Evolutionary conservation across 2,888 invertebrate species (phyloP), one percentile per base, ranked within the genome.

Genomic region (Zaprionus lineosus): DNA sequence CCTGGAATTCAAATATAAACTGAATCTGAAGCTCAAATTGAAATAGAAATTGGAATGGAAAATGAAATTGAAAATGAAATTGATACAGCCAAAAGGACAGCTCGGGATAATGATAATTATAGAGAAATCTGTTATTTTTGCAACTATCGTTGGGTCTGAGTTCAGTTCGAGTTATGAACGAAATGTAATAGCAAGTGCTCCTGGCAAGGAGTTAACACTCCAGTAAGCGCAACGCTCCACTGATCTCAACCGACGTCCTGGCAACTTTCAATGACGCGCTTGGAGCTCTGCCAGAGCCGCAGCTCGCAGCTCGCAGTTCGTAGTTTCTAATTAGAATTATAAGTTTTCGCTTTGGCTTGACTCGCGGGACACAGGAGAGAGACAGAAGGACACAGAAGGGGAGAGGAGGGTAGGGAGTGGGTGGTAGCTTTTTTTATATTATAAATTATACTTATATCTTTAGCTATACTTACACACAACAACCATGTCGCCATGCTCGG

Each of bases 401-500:
- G 21, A 18, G n/a, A 8, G 19, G 7, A 19, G 19, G 19, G n/a
- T n/a, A n/a, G n/a, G n/a, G n/a, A n/a, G n/a, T n/a, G n/a, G n/a
- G n/a, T n/a, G n/a, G n/a, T n/a, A n/a, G n/a, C n/a, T n/a, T n/a
- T n/a, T n/a, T n/a, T n/a, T n/a, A n/a, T n/a, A n/a, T 19, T 9
- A 24, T n/a, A 15, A 15, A 28, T 8, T 37, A 15, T 11, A 24
- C 2, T 18, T 55, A 41, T 34, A 44, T 24, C 7, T 21, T 24
- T 18, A 9, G 14, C 29, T n/a, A 71, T 87, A 92, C 93, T 93
- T 90, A 94, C 94, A 93, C 58, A 93, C 93, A 83, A 94, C 93
- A 77, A 91, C 91, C 93, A 94, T 93, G 82, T 93, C 92, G 69
- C 92, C 92, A 82, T 92, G 92, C 84, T 93, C 93, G 36, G 92